Base-by-base conservation (phyloP, 2,113 vertebrate genomes). In the Osmerus eperlanus region DNA sequence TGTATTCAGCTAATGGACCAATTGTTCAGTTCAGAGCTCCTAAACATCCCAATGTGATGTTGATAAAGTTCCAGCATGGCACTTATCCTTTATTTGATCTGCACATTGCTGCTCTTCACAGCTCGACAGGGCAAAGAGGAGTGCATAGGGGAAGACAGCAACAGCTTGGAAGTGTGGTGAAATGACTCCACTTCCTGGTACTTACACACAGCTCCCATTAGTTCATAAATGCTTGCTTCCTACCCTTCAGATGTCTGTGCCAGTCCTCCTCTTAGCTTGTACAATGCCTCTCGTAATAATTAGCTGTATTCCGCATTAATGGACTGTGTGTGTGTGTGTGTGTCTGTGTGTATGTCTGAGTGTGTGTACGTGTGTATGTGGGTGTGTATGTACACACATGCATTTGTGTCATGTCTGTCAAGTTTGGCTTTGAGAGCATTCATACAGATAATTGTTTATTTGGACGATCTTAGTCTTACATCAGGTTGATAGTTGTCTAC, bases 281-380 rank as follows among this genome's bases (percentile, higher is more conserved):
- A 69, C 78, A 63, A 72, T 64, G 75, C 61, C 67, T 84, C 78
- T 77, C 72, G 68, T 79, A 62, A 77, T 84, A 82, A 84, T 84
- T 81, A 64, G 65, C 61, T 77, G 19, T 52, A 51, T 52, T 47
- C 65, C 18, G 66, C 59, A 65, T 66, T 72, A 59, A 65, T 61
- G 55, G 18, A 14, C n/a, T 75, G 77, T 25, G 15, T 18, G 53
- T n/a, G 53, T 9, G 21, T 21, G 21, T 79, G 51, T 70, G 18
- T 65, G 5, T 23, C n/a, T 15, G 65, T n/a, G 63, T 19, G 29
- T 3, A 6, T 11, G 16, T 36, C 2, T 64, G 51, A 66, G 15
- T 51, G 60, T 55, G 14, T 52, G 62, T 54, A 14, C 3, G 25
- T 28, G 2, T 28, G 53, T 60, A 14, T 53, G 47, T 53, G 64